Base-by-base conservation (phyloP, 2,797 vertebrate species). In the Anguilla anguilla region DNA sequence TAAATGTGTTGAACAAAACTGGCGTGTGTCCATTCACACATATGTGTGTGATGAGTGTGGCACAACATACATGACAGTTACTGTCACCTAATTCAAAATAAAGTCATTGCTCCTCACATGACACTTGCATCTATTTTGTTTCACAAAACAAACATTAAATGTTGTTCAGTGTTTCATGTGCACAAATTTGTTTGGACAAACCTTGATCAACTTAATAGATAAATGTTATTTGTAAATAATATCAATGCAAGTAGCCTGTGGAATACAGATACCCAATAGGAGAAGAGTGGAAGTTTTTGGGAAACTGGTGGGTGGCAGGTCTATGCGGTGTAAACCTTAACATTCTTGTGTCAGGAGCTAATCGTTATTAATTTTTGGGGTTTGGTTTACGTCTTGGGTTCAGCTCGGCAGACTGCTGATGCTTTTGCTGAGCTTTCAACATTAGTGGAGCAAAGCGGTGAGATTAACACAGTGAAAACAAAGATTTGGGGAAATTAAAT, bases 391-490 rank as follows among this genome's bases (percentile, higher is more conserved):
- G 91, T 90, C 91, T 93, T 89, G 90, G 91, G 94, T 88, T 55
- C 43, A 92, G n/a, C 91, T 91, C 89, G 88, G 91, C 91, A 94
- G 93, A 94, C 93, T 93, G 92, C 85, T 85, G 95, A 96, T 97
- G 95, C 90, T 96, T 97, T 96, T 97, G 96, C 97, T 98, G 97
- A 97, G 97, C 95, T 97, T 97, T 98, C 95, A 97, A 97, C 96
- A 96, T 97, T 97, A 97, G 95, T 96, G 96, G 96, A 96, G 96
- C 95, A 97, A 97, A 97, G 96, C 96, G 95, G 96, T 97, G 95
- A 97, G 96, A 98, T 98, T 98, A 97, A 97, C 97, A 96, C 96
- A 97, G 96, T 97, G 96, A 97, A 98, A 98, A 98, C 96, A 98
- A 98, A 97, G 96, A 97, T 96, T 92, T 91, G 90, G 96, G 95